Evolutionary conservation across 1,140 invertebrate genomes (phyloP), one percentile per base, ranked within the genome.

Genomic region (Drosophila chauvacae): DNA sequence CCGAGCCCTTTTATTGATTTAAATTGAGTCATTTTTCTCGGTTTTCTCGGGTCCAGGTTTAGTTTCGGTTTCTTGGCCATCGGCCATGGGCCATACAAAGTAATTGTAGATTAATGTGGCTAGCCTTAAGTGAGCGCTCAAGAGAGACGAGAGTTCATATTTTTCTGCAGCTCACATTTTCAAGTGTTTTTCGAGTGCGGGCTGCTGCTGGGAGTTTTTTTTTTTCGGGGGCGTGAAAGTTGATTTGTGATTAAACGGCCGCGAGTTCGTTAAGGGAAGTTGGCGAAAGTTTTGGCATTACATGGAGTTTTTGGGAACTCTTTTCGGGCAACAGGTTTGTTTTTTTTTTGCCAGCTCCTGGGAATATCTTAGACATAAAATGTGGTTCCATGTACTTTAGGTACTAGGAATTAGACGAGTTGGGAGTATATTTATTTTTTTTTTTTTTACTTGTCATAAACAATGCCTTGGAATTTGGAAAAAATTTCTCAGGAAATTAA

Each of bases 11-110:
- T 87, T 88, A 88, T 87, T 87, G 84, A 87, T 90, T 88, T 84
- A 87, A 87, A 87, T 87, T 88, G 85, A 87, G 84, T 71, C 81
- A 87, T 87, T 87, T 87, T 75, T 77, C 79, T 70, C 28, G 14
- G 28, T 87, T 87, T 75, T 77, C 79, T 70, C 28, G 14, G 28
- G 16, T 11, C 10, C 14, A 14, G 37, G 28, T 11, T 37, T 10
- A 9, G 20, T 20, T 33, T 51, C 7, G 51, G 33, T 11, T 33
- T 35, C 64, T 50, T 53, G 58, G 47, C 41, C 50, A 56, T 64
- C 51, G 70, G 37, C 75, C 55, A 42, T 61, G 35, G 74, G 41
- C 39, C 61, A 69, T 56, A 61, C 65, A 68, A 77, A 83, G 66
- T 83, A 83, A 88, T 87, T 80, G 76, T 62, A 50, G 63, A 72